Percentiles rank a stretch among this genome's conserved stretches.
phyloP scores from a whole-genome alignment of 1,140 invertebrate species.

The Mesaphorura yosii region DNA sequence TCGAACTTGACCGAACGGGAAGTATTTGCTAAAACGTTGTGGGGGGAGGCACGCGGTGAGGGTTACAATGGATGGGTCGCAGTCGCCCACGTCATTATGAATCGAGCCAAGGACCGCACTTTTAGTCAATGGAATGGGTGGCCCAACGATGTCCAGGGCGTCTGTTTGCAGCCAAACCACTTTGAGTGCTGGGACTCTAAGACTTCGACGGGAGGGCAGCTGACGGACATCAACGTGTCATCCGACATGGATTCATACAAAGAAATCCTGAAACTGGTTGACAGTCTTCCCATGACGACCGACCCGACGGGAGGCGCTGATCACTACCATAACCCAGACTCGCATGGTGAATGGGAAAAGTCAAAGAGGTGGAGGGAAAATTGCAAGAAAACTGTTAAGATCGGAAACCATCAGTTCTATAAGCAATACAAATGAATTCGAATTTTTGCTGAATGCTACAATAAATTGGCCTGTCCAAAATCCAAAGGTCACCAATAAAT shows the following conservation, averaged over 20 bases:
- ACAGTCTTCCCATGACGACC: background rate
- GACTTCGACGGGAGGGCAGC: too few species aligned
- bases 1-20: constrained; percentile 13
- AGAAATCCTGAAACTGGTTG: constrained; percentile 1
- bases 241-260: background rate
- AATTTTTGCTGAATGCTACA: too few species aligned
- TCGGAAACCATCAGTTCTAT: constrained; percentile 27
- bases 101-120: constrained; percentile 15
- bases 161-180: constrained; percentile 15
- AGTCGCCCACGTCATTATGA: constrained; percentile 24
- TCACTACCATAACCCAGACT: constrained; percentile 26
- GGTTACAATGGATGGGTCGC: constrained; percentile 6
- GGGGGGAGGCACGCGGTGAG: constrained; percentile 18
- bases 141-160: constrained; percentile 7
- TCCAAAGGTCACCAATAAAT: too few species aligned
- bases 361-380: constrained; percentile 25
- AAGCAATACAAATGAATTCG: too few species aligned
- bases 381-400: background rate
- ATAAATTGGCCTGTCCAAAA: too few species aligned
- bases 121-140: constrained; percentile 18
- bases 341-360: constrained; percentile 14
- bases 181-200: constrained; percentile 26
- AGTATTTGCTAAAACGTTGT: constrained; percentile 21
- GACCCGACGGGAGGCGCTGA: constrained; percentile 11
- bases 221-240: constrained; percentile 4